Conservation (phyloP, 2,113 vertebrate genomes). For the Neodontobutis hainanensis region DNA sequence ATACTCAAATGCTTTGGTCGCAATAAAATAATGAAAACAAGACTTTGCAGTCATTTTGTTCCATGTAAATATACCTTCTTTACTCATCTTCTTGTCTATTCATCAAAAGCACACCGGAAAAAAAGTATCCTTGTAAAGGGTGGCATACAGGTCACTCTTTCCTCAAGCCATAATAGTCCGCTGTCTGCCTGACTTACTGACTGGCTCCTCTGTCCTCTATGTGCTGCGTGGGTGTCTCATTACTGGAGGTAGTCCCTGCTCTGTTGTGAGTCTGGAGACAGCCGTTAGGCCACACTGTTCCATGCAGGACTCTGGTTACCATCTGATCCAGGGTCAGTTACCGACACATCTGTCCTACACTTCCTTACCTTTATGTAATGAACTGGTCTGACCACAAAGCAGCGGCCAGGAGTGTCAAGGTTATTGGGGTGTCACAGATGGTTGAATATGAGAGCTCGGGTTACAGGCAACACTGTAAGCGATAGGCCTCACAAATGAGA, state of each 20-base stretch:
- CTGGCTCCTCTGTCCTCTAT: constrained; percentile 8
- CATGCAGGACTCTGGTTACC: constrained; percentile 63
- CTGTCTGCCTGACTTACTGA: constrained; percentile 20
- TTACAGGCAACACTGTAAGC: constrained; percentile 69
- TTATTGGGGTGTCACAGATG: constrained; percentile 52
- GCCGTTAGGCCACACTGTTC: constrained; percentile 20
- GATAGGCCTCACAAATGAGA: constrained; percentile 67
- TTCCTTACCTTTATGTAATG: constrained; percentile 50
- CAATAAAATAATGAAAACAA: constrained; percentile 5
- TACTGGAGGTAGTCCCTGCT: constrained; percentile 70
- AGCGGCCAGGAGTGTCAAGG: constrained; percentile 39
- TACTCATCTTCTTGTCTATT: background rate
- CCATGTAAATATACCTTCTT: constrained; percentile 16
- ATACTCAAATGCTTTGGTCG: too few relatives aligned
- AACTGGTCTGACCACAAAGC: constrained; percentile 63
- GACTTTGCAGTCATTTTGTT: background rate
- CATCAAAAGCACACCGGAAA: too few relatives aligned
- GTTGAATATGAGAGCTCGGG: constrained; percentile 63
- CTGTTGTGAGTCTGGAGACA: constrained; percentile 38
- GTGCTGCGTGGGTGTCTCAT: constrained; percentile 66
- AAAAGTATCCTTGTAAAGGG: background rate
- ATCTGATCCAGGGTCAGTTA: constrained; percentile 63
- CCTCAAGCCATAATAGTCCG: background rate
- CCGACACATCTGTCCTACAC: constrained; percentile 43
- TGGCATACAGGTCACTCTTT: background rate